Evolutionary conservation across 2,888 invertebrate species (phyloP).

Genomic region (Clusia tigrina): DNA sequence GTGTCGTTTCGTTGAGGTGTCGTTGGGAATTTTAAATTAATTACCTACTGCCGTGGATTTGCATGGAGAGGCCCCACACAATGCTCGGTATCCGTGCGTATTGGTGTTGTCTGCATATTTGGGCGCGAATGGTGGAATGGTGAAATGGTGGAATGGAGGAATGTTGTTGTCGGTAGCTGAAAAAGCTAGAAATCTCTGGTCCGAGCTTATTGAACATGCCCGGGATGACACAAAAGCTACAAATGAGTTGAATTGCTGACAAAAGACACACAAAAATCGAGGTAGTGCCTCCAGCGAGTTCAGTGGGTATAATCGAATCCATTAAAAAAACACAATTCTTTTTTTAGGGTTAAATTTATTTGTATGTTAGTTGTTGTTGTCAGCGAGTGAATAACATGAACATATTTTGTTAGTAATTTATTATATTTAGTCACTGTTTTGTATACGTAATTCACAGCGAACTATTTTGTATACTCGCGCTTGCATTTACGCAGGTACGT

Average conservation of each 20-base stretch:
- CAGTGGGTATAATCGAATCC: no score
- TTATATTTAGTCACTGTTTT: constrained; percentile 51
- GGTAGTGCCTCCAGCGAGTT: constrained; percentile 43
- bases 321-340: no score
- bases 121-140: background rate
- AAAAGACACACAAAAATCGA: constrained; percentile 55
- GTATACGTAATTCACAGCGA: constrained; percentile 52
- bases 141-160: background rate
- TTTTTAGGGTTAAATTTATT: constrained; percentile 41
- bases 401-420: constrained; percentile 58
- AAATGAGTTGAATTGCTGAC: constrained; percentile 46
- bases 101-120: background rate
- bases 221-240: constrained; percentile 25
- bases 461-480: constrained; percentile 2
- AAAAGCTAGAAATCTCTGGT: background rate
- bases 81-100: constrained; percentile 30
- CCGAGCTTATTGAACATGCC: constrained; percentile 18
- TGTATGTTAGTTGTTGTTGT: background rate
- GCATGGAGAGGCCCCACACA: constrained; percentile 47
- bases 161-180: constrained; percentile 8
- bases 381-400: constrained; percentile 46
- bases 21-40: constrained; percentile 52
- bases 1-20: constrained; percentile 51
- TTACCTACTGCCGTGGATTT: constrained; percentile 43
- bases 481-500: no score